A percentile compares a stretch with the other conserved stretches of the same genome.
phyloP scores from a whole-genome alignment of 2,888 invertebrate genomes.

The Thymelicus acteon region DNA sequence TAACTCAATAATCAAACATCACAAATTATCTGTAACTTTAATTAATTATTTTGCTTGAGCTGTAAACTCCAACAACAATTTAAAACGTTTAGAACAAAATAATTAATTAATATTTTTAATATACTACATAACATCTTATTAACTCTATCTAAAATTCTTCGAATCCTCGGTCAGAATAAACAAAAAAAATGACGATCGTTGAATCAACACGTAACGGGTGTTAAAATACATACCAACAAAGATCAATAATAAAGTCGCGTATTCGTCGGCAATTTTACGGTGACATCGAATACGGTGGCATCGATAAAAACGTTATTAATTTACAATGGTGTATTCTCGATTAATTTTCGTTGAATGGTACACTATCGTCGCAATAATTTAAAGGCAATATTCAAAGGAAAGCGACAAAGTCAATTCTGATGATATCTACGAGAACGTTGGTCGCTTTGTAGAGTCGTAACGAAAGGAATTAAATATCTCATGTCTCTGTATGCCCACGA shows the following conservation, averaged over 20 bases:
- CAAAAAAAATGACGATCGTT: background rate
- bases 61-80: no score
- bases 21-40: no score
- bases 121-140: conserved; percentile 8
- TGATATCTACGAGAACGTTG: conserved; percentile 64
- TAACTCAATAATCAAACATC: no score
- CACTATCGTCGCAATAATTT: conserved; percentile 39
- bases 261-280: conserved; percentile 20
- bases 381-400: conserved; percentile 52
- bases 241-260: conserved; percentile 22
- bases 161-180: conserved; percentile 1
- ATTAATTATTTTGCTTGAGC: no score
- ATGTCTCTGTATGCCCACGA: conserved; percentile 49
- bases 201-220: conserved; percentile 16
- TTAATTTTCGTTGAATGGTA: conserved; percentile 48
- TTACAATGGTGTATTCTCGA: background rate
- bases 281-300: background rate
- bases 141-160: conserved; percentile 14
- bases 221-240: conserved; percentile 24
- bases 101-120: background rate
- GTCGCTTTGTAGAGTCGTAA: conserved; percentile 53
- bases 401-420: conserved; percentile 64
- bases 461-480: conserved; percentile 62
- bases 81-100: background rate
- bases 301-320: conserved; percentile 13